These are phyloP conservation scores for Cenopis cana DNA, from an alignment of 2,888 invertebrate genomes.

Conservation along the genomic window DNA sequence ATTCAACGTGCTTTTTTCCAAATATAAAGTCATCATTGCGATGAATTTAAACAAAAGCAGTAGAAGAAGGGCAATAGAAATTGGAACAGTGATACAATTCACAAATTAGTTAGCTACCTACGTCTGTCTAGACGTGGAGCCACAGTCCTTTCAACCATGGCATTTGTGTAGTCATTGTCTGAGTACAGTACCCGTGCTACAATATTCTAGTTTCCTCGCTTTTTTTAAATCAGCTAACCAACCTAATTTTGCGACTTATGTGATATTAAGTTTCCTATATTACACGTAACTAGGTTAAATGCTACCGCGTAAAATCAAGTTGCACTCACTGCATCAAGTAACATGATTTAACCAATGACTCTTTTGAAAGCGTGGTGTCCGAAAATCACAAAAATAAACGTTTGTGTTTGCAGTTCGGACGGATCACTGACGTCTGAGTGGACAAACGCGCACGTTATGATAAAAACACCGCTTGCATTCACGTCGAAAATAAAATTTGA, in stretches of 20 bases:
- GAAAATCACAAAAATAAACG: conserved; percentile 46
- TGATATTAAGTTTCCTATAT: neutral
- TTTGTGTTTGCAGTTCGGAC: conserved; percentile 51
- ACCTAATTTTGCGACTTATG: neutral
- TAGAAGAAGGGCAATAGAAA: conserved; percentile 27
- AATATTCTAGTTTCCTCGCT: conserved; percentile 50
- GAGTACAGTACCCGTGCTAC: conserved; percentile 54
- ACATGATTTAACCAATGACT: conserved; percentile 21
- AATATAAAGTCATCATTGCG: neutral
- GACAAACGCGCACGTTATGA: conserved; percentile 51
- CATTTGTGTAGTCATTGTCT: conserved; percentile 56
- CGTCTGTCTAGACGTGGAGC: conserved; percentile 12
- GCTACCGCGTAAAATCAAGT: neutral
- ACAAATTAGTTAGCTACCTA: conserved; percentile 13
- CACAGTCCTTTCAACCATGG: conserved; percentile 53
- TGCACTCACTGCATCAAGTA: conserved; percentile 47
- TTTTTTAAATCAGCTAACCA: neutral
- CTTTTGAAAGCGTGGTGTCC: conserved; percentile 23
- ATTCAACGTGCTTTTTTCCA: no score
- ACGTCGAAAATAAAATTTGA: conserved; percentile 80
- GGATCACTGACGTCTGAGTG: conserved; percentile 55
- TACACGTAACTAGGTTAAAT: neutral
- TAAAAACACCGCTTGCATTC: conserved; percentile 72
- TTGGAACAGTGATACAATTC: conserved; percentile 40
- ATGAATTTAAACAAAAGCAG: conserved; percentile 15